These are phyloP conservation scores for Myotis lucifugus DNA, from an alignment of 2,113 vertebrate species.

Conservation along the genomic window DNA sequence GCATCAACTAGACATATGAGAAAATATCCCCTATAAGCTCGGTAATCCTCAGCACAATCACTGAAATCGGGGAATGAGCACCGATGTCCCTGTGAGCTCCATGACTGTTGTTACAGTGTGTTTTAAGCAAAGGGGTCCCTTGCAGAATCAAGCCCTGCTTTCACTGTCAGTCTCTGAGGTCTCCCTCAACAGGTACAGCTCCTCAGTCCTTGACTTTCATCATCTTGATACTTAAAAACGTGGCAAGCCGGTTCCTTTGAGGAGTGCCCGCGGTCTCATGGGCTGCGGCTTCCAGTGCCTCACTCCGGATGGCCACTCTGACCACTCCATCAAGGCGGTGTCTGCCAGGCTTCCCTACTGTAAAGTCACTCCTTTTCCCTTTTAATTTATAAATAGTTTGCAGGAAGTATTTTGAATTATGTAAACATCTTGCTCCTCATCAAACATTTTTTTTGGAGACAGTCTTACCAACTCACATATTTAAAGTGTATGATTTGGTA, in stretches of 20 bases:
- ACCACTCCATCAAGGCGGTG: neutral
- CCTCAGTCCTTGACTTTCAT: neutral
- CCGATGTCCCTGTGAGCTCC: neutral
- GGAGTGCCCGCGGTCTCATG: neutral
- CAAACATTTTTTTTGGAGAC: slow-evolving; percentile 6
- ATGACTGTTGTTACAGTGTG: neutral
- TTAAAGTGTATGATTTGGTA: slow-evolving; percentile 37
- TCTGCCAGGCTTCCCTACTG: neutral
- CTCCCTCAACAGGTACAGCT: neutral
- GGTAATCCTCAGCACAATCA: neutral
- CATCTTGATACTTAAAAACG: neutral
- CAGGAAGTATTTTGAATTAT: slow-evolving; percentile 49
- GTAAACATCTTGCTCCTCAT: slow-evolving; percentile 17
- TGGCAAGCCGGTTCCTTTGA: neutral
- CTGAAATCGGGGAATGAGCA: neutral
- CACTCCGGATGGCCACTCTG: neutral
- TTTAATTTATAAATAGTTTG: slow-evolving; percentile 5
- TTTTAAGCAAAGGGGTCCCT: neutral
- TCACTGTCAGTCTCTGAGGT: neutral
- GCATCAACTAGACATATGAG: neutral
- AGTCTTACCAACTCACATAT: slow-evolving; percentile 57
- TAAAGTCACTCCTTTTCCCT: neutral
- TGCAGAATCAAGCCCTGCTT: neutral
- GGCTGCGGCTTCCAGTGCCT: neutral
- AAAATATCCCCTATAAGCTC: neutral